Percentiles rank a stretch among this genome's conserved stretches.
Evolutionary conservation across 2,888 invertebrate species (phyloP).

Genomic region (Drosophila atripex): DNA sequence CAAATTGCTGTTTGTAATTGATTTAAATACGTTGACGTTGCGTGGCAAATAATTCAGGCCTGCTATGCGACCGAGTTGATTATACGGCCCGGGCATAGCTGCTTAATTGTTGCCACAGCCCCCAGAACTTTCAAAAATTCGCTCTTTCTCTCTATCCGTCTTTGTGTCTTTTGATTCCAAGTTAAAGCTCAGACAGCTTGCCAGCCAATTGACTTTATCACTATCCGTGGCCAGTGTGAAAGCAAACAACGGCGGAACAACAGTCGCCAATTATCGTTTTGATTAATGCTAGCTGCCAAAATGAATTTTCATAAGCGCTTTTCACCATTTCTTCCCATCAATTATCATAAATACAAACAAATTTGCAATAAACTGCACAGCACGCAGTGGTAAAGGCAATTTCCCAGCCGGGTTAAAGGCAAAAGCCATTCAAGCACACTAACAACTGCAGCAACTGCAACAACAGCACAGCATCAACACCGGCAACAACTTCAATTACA

Average conservation of each 20-base stretch:
- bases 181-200: conserved; percentile 1
- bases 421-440: conserved; percentile 46
- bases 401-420: conserved; percentile 67
- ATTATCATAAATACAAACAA: conserved; percentile 71
- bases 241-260: conserved; percentile 56
- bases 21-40: conserved; percentile 81
- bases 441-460: conserved; percentile 35
- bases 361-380: conserved; percentile 76
- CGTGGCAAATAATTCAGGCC: conserved; percentile 76
- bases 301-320: conserved; percentile 71
- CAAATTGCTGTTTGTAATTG: conserved; percentile 81
- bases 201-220: conserved; percentile 26
- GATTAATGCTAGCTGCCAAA: conserved; percentile 72
- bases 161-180: conserved; percentile 9
- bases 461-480: conserved; percentile 33
- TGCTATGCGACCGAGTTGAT: conserved; percentile 39
- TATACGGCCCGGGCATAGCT: conserved; percentile 57
- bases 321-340: conserved; percentile 72
- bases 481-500: conserved; percentile 73
- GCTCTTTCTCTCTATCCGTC: conserved; percentile 1
- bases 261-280: conserved; percentile 75
- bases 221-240: conserved; percentile 52
- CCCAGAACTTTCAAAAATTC: conserved; percentile 58
- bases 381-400: conserved; percentile 70
- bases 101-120: conserved; percentile 39